A percentile compares a stretch with the other conserved stretches of the same genome.
Conservation (phyloP, 2,113 vertebrate genomes). For the Ailuropoda melanoleuca region DNA sequence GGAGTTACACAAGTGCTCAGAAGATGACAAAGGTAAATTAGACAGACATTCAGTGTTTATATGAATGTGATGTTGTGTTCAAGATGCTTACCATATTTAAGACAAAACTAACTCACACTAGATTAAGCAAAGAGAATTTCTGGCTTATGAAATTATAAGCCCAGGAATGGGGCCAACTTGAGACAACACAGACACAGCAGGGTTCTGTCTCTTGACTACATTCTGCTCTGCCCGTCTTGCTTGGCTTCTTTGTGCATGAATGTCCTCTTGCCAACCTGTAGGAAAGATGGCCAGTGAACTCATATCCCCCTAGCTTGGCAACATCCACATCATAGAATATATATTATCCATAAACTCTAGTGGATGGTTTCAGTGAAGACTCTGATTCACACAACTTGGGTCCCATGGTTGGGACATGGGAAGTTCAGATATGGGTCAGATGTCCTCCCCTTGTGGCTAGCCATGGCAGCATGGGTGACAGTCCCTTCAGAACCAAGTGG, state of each 20-base stretch:
- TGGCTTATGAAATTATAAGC: constrained; percentile 5
- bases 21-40: neutral
- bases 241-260: neutral
- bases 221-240: neutral
- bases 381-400: neutral
- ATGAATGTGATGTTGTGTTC: neutral
- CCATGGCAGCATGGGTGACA: neutral
- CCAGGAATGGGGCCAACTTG: neutral
- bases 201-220: neutral
- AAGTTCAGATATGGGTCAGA: neutral
- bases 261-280: neutral
- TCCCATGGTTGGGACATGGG: neutral
- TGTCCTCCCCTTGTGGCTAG: neutral
- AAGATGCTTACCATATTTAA: neutral
- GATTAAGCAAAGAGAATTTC: neutral
- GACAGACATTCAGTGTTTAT: neutral
- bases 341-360: neutral
- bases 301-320: neutral
- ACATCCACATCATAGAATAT: neutral
- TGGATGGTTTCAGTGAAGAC: neutral
- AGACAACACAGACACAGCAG: neutral
- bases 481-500: neutral
- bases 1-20: neutral
- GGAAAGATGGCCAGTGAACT: neutral
- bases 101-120: neutral